Evolutionary conservation across 2,888 invertebrate species (phyloP).

Genomic region (Chironomus tentans): DNA sequence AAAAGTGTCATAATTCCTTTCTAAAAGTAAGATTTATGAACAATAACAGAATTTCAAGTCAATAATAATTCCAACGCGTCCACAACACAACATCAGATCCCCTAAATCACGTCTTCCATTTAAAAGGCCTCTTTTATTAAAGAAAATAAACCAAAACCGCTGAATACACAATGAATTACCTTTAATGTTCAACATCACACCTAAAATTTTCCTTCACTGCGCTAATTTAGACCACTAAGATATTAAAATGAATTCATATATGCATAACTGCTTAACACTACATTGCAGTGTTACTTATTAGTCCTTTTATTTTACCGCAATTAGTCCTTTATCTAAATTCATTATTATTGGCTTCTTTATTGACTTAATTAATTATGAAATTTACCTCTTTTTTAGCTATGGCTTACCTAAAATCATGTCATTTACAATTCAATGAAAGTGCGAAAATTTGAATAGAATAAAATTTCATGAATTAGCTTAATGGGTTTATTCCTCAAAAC

Average conservation of each 20-base stretch:
- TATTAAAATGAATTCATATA: neutral
- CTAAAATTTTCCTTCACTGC: neutral
- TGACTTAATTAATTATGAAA: neutral
- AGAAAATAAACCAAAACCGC: no score
- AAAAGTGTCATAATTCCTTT: no score
- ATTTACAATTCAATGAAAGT: neutral
- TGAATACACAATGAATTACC: no score
- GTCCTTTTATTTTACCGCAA: slow-evolving; percentile 2
- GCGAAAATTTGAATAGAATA: slow-evolving; percentile 5
- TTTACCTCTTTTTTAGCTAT: neutral
- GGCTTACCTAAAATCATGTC: neutral
- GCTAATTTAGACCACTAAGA: neutral
- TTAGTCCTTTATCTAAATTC: slow-evolving; percentile 12
- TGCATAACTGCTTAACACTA: neutral
- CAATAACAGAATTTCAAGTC: no score
- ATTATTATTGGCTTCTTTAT: slow-evolving; percentile 1
- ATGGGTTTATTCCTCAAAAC: no score
- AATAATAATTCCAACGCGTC: no score
- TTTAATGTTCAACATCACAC: neutral
- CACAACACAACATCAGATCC: no score
- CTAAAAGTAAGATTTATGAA: no score
- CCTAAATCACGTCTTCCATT: no score
- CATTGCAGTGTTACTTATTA: slow-evolving; percentile 4
- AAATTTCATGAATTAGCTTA: neutral
- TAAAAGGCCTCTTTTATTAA: no score